Conservation (phyloP, 1,140 invertebrate species). For the Caenorhabditis tropicalis region DNA sequence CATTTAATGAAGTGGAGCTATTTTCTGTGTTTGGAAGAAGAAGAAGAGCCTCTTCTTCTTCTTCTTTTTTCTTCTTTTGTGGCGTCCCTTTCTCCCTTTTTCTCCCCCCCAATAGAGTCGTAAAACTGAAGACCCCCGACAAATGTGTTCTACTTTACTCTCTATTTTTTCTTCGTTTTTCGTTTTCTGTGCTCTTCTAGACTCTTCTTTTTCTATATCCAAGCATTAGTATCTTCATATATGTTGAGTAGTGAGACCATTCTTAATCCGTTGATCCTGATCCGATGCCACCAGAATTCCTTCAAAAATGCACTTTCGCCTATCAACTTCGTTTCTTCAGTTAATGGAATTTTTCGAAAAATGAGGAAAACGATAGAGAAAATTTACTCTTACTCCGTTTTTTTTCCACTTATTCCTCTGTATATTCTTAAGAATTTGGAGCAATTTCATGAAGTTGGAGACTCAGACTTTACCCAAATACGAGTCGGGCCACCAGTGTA, state of each 20-base stretch:
- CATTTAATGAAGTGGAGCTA: slow-evolving; percentile 40
- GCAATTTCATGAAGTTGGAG: background rate
- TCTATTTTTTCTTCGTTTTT: background rate
- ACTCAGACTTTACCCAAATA: background rate
- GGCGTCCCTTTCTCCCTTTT: no score
- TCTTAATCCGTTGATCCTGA: slow-evolving; percentile 20
- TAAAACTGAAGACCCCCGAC: slow-evolving; percentile 27
- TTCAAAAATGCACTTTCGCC: background rate
- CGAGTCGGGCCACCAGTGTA: background rate
- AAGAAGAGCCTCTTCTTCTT: background rate
- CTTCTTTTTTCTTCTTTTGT: background rate
- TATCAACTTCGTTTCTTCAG: background rate
- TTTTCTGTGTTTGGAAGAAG: slow-evolving; percentile 10
- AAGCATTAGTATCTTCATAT: background rate
- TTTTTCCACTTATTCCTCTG: no score
- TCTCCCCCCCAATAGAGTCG: slow-evolving; percentile 27
- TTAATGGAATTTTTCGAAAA: no score
- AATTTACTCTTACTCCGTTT: no score
- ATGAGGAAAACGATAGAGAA: no score
- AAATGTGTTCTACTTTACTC: background rate
- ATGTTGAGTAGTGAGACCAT: background rate
- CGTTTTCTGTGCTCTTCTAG: background rate
- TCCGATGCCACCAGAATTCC: background rate
- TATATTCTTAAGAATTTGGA: no score
- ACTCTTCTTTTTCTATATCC: background rate